Base-by-base conservation (phyloP, 53 echinoderm and acorn worm genomes). In the Mesocentrotus franciscanus region DNA sequence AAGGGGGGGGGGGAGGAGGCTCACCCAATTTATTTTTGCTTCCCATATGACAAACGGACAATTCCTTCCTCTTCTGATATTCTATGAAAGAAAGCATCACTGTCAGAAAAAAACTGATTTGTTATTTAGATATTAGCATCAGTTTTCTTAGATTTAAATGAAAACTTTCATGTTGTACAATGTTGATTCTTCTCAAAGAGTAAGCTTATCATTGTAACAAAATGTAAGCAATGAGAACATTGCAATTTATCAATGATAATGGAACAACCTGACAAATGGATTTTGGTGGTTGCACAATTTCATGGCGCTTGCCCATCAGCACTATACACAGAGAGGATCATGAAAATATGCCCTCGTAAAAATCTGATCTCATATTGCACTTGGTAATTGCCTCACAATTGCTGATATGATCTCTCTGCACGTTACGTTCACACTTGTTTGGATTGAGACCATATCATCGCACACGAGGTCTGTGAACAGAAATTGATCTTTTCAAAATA, bases 361-460 rank as follows among this genome's bases (percentile, higher is more conserved):
- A 87, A 87, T 87, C 29, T 87, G 33, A 36, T 87, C 27, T 87
- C 9, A 13, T 87, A 87, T 87, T 59, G 58, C 87, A 27, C 87
- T 59, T 87, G 87, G 87, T 87, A 87, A 87, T 87, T 87, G 87
- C 87, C n/a, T n/a, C 58, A 58, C 87, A 87, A 87, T 87, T 27
- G 15, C 26, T 58, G 29, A n/a, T n/a, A 57, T n/a, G 29, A 87
- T 87, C 27, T 87, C 87, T n/a, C 0, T 58, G 29, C 49, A 55
- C 39, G 8, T 87, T n/a, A 57, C 5, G 10, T 59, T 58, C 15
- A 58, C 81, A 81, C 81, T 81, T 56, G 59, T 58, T 59, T 87
- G 56, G 57, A 58, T n/a, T 8, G 14, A 87, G n/a, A 87, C 87
- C 60, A 59, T 87, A 87, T 87, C 56, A 10, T 30, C n/a, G 32